Evolutionary conservation across 2,888 invertebrate genomes (phyloP), one percentile per base, ranked within the genome.

Genomic region (Hedychridium roseum): DNA sequence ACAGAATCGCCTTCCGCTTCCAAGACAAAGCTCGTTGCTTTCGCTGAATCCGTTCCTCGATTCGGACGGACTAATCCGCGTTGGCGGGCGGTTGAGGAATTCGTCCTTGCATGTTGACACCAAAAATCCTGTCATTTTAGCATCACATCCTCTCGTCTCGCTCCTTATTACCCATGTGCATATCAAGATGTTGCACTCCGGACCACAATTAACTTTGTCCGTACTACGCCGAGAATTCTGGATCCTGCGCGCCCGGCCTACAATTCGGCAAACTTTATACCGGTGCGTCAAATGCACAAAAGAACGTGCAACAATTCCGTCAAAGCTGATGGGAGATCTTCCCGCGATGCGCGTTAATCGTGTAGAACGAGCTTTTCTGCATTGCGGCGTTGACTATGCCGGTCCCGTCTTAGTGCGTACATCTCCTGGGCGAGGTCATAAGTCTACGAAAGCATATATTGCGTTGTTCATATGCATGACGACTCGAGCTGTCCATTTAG

Each of bases 321-420:
- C 23, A 5, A 26, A 32, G 2, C 9, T 41, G 1, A 41, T 41
- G 32, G 32, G 41, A 7, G 16, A 41, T 23, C 23, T 38, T 2
- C 44, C 31, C 2, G 1, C 1, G 11, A 6, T 1, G 7, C 28
- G 46, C 11, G 40, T 46, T 3, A 27, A 40, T 1, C 9, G 28
- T 5, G 1, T 35, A 2, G 11, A 23, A n/a, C 40, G 40, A 12
- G 12, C n/a, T 1, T 46, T 40, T n/a, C 18, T 35, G 12, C 46
- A 40, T 18, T 35, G 34, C 30, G 40, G 45, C 2, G 34, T 40
- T 3, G 40, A 46, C 9, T 40, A 40, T 11, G 36, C 36, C 1
- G 41, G 46, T 1, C 39, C 45, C 12, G 18, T 34, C 1, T 2
- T 1, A 1, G 18, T 39, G 2, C 46, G 40, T 2, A 18, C 27